These are phyloP conservation scores for Lepidochrysops patricia DNA, from an alignment of 2,888 invertebrate genomes.

Conservation along the genomic window DNA sequence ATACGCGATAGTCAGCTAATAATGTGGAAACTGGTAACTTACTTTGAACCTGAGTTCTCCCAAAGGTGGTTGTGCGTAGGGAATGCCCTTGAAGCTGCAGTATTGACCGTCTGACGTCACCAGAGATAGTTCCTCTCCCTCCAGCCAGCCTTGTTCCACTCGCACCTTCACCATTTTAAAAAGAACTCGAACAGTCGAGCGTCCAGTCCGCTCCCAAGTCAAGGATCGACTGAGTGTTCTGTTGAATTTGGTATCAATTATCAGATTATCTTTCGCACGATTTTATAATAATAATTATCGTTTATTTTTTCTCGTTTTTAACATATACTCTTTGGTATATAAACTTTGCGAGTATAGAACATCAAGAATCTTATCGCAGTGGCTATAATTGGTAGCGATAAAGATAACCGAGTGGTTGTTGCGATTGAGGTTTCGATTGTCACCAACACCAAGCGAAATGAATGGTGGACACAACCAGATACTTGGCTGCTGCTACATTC, in stretches of 20 bases:
- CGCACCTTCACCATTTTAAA: constrained; percentile 19
- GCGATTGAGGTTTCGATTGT: too few species aligned
- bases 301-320: too few species aligned
- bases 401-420: too few species aligned
- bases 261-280: background rate
- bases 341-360: too few species aligned
- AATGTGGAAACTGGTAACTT: constrained; percentile 7
- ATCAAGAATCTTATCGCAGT: too few species aligned
- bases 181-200: background rate
- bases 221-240: background rate
- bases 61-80: constrained; percentile 47
- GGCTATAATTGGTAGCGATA: too few species aligned
- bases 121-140: constrained; percentile 34
- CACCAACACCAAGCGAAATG: too few species aligned
- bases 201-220: background rate
- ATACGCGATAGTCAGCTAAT: too few species aligned
- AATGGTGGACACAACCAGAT: too few species aligned
- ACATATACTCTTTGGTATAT: too few species aligned
- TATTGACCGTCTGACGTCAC: constrained; percentile 20
- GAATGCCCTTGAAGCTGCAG: constrained; percentile 51
- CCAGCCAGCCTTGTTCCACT: constrained; percentile 38
- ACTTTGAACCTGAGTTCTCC: constrained; percentile 50
- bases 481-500: too few species aligned
- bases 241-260: background rate
- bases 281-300: background rate